phyloP scores from a whole-genome alignment of 1,140 invertebrate species.

The fruit fly (Drosophila melanogaster) region DNA sequence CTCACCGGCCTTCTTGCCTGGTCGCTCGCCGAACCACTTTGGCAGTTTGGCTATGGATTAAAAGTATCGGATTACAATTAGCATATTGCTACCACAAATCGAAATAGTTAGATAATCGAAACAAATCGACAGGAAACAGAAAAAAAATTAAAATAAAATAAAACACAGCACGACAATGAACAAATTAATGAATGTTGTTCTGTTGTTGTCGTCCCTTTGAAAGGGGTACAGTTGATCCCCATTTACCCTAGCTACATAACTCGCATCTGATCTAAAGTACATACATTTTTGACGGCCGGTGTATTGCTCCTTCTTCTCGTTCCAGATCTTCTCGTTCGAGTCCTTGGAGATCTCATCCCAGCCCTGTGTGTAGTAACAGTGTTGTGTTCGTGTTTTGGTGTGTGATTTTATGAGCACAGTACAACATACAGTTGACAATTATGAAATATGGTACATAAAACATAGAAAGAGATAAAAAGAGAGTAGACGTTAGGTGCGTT shows the following conservation, averaged over 20 bases:
- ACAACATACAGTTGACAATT: constrained; percentile 68
- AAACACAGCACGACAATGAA: constrained; percentile 57
- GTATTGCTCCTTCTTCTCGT: constrained; percentile 93
- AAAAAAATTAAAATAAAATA: constrained; percentile 12
- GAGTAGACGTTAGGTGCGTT: constrained; percentile 59
- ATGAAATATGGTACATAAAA: constrained; percentile 61
- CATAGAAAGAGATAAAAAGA: constrained; percentile 76
- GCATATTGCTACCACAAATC: background rate
- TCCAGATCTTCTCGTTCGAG: constrained; percentile 92
- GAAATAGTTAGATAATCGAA: background rate
- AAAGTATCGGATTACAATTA: background rate
- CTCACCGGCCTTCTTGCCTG: constrained; percentile 95
- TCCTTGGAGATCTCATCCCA: constrained; percentile 93
- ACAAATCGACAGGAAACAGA: background rate
- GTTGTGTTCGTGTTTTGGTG: constrained; percentile 24
- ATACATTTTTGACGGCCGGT: constrained; percentile 94
- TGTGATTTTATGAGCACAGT: constrained; percentile 42
- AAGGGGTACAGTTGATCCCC: constrained; percentile 10
- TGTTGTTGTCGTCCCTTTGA: constrained; percentile 27
- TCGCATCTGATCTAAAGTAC: constrained; percentile 70
- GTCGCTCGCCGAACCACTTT: constrained; percentile 97
- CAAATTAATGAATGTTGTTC: constrained; percentile 50
- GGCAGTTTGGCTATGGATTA: constrained; percentile 91
- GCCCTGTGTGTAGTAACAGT: constrained; percentile 86
- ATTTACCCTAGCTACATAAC: constrained; percentile 5